Conservation (phyloP, 2,113 vertebrate genomes). For the Ornithorhynchus anatinus region DNA sequence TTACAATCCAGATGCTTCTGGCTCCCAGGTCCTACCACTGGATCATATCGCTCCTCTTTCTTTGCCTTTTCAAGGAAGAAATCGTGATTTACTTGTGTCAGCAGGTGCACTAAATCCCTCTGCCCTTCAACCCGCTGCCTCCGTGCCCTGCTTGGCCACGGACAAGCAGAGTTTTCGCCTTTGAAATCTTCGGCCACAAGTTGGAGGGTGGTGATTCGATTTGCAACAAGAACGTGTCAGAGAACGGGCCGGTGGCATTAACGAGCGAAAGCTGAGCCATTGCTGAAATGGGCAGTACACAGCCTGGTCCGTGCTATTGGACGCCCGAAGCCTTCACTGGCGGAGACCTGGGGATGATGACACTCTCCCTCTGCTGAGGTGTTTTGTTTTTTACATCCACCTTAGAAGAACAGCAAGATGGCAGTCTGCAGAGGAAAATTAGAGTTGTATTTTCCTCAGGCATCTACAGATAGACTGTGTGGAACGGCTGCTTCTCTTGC, state of each 20-base stretch:
- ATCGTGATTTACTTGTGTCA: slow-evolving; percentile 55
- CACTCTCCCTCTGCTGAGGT: slow-evolving; percentile 23
- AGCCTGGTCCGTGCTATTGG: neutral
- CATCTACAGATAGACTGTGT: no score
- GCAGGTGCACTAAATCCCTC: slow-evolving; percentile 38
- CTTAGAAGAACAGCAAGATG: slow-evolving; percentile 32
- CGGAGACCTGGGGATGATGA: slow-evolving; percentile 14
- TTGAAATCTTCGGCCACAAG: slow-evolving; percentile 35
- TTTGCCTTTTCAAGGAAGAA: slow-evolving; percentile 29
- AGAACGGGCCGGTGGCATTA: slow-evolving; percentile 5
- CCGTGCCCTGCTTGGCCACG: slow-evolving; percentile 20
- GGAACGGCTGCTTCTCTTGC: slow-evolving; percentile 32
- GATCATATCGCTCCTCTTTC: no score
- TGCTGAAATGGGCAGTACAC: slow-evolving; percentile 28
- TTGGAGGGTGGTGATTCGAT: slow-evolving; percentile 51
- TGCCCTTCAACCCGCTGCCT: slow-evolving; percentile 22
- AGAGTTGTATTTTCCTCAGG: slow-evolving; percentile 31
- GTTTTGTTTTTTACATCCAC: neutral
- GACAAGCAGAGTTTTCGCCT: slow-evolving; percentile 25
- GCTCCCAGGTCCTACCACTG: no score
- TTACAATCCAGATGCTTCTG: no score
- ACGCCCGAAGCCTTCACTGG: neutral
- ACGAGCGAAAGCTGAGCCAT: neutral
- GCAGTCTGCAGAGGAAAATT: slow-evolving; percentile 21
- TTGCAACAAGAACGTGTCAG: slow-evolving; percentile 40